These are phyloP conservation scores for Drosophila malerkotliana DNA, from an alignment of 1,140 invertebrate genomes.

Conservation along the genomic window DNA sequence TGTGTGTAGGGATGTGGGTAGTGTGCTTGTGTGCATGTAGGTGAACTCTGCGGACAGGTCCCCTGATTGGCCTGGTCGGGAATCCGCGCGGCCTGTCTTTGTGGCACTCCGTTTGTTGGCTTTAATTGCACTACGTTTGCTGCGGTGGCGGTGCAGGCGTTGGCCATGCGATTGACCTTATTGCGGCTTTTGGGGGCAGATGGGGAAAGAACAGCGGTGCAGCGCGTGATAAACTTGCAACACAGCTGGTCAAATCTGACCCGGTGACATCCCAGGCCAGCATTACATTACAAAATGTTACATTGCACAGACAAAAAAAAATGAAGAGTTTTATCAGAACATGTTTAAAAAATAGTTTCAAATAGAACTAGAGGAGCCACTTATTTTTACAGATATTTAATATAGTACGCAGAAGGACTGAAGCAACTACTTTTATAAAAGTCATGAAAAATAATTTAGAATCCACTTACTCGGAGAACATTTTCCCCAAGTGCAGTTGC, in stretches of 20 bases:
- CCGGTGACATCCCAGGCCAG: conserved; percentile 30
- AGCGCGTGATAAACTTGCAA: conserved; percentile 45
- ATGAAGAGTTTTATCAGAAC: neutral
- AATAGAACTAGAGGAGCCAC: too few relatives aligned
- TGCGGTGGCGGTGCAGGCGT: conserved; percentile 21
- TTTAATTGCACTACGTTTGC: conserved; percentile 66
- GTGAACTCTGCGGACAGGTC: conserved; percentile 35
- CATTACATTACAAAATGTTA: conserved; percentile 12
- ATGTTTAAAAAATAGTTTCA: neutral
- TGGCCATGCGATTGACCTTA: conserved; percentile 64
- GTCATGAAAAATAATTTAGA: neutral
- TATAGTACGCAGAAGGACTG: neutral
- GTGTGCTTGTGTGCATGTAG: neutral
- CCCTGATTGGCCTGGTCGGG: conserved; percentile 61
- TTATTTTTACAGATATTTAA: too few relatives aligned
- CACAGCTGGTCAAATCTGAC: conserved; percentile 20
- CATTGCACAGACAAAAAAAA: neutral
- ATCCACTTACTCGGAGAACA: neutral
- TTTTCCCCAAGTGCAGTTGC: conserved; percentile 1
- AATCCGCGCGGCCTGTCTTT: conserved; percentile 33
- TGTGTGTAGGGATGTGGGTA: neutral
- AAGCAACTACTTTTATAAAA: neutral
- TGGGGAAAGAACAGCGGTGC: neutral
- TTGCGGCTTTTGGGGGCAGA: conserved; percentile 47
- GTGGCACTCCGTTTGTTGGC: conserved; percentile 62